These are phyloP conservation scores for Drosophila mercatorum DNA, from an alignment of 2,888 invertebrate species.

Conservation along the genomic window DNA sequence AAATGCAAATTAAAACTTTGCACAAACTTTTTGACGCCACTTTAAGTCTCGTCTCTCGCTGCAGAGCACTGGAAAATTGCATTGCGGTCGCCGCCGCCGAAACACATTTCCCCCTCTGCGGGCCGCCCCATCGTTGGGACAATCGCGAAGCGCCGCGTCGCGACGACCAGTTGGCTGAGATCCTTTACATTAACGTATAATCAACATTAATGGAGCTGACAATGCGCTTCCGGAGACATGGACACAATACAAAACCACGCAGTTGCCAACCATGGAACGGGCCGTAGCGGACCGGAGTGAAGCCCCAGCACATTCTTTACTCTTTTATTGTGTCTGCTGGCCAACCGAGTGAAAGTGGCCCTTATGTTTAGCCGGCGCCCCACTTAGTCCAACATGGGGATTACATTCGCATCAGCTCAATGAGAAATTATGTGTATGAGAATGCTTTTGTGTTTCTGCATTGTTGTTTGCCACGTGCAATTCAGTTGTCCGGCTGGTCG, in stretches of 20 bases:
- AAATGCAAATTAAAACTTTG: constrained; percentile 74
- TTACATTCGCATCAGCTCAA: constrained; percentile 73
- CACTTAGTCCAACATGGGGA: constrained; percentile 62
- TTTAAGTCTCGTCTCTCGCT: constrained; percentile 58
- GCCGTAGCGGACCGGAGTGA: not conserved
- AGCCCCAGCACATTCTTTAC: constrained; percentile 15
- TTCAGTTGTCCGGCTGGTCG: not conserved
- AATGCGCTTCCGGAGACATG: constrained; percentile 66
- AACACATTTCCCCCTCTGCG: not conserved
- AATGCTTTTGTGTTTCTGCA: constrained; percentile 22
- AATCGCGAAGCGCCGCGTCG: constrained; percentile 1
- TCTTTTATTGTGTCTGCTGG: constrained; percentile 62
- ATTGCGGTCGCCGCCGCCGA: constrained; percentile 47
- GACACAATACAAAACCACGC: constrained; percentile 40
- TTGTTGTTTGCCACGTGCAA: constrained; percentile 19
- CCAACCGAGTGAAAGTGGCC: constrained; percentile 58
- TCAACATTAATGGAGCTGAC: constrained; percentile 78
- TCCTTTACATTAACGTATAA: constrained; percentile 71
- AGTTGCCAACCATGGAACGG: not conserved
- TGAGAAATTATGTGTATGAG: constrained; percentile 67
- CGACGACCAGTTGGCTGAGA: constrained; percentile 31
- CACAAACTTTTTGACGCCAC: constrained; percentile 59
- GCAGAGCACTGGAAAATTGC: constrained; percentile 62
- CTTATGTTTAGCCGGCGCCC: constrained; percentile 35
- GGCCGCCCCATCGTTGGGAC: not conserved